Evolutionary conservation across 2,797 vertebrate genomes (phyloP).

Genomic region (Chrosomus eos): DNA sequence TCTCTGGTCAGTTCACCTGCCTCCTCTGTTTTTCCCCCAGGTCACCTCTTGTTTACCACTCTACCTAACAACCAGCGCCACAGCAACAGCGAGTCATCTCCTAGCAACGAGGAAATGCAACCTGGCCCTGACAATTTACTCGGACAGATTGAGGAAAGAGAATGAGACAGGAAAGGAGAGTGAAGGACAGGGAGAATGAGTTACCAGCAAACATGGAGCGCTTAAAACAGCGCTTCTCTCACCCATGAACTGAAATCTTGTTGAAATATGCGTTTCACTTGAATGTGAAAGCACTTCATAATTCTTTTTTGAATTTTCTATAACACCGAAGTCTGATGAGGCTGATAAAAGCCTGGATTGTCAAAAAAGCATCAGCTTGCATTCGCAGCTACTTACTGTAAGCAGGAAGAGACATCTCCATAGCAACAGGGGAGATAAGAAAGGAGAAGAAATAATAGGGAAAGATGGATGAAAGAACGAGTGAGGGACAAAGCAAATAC

Average conservation of each 20-base stretch:
- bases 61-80: constrained; percentile 81
- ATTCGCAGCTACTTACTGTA: constrained; percentile 23
- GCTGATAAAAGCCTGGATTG: not conserved
- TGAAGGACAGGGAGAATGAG: not conserved
- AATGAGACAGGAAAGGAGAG: constrained; percentile 49
- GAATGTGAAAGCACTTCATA: constrained; percentile 3
- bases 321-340: not conserved
- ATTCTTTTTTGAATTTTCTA: constrained; percentile 1
- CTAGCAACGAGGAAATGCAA: constrained; percentile 80
- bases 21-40: constrained; percentile 41
- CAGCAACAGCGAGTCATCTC: constrained; percentile 81
- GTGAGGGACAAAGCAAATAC: constrained; percentile 62
- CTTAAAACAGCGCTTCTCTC: not conserved
- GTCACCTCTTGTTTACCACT: constrained; percentile 65
- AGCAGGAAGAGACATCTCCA: constrained; percentile 69
- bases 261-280: not conserved
- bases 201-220: not conserved
- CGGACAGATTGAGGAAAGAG: constrained; percentile 54
- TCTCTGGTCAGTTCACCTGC: constrained; percentile 63
- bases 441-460: constrained; percentile 63
- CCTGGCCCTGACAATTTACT: constrained; percentile 74
- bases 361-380: constrained; percentile 29
- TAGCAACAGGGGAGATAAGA: constrained; percentile 78
- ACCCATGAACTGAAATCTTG: not conserved
- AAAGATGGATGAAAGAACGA: constrained; percentile 63